Base-by-base conservation (phyloP, 1,140 invertebrate species). In the Pseudomyrmex gracilis region DNA sequence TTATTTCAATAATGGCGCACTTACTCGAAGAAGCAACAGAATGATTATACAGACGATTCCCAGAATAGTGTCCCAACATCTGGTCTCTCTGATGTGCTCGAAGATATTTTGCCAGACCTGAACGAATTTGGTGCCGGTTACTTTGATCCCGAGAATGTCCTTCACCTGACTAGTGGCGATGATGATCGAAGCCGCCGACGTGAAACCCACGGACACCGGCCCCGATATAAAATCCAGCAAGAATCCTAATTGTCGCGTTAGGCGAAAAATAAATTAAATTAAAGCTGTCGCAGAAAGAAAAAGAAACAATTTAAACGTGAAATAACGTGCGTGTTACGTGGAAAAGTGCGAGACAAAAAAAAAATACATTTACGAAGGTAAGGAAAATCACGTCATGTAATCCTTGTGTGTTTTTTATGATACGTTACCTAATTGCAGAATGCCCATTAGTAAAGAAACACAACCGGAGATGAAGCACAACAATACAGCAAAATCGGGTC, bases 151-250 rank as follows among this genome's bases (percentile, higher is more conserved):
- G 1, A 98, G 94, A 57, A 98, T 95, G 90, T 97, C 96, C 93
- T 98, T 98, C 34, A 98, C 94, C 94, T 98, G 98, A 12, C 97
- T 97, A 63, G 97, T 97, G 4, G 97, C 97, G 63, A 98, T 98
- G 63, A 98, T 98, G 76, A 98, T 97, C 49, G 98, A 97, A 1
- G 98, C 98, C 0, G 98, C 98, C 12, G 97, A 98, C 0, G 98
- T 98, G 93, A 98, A 99, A 1, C 97, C 97, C 77, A 97, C 97
- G 15, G 98, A 98, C 20, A 98, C 98, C n/a, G 98, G 97, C 51
- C 97, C 97, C 43, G 97, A 98, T 87, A 99, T 98, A 94, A 98
- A 98, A 93, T 98, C 97, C 83, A 98, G 97, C 82, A 99, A 94
- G 92, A 98, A 98, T 67, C 98, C 98, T 98, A 94, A 73, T 64